Conservation (phyloP, 2,113 vertebrate species). For the Dicentrarchus labrax region DNA sequence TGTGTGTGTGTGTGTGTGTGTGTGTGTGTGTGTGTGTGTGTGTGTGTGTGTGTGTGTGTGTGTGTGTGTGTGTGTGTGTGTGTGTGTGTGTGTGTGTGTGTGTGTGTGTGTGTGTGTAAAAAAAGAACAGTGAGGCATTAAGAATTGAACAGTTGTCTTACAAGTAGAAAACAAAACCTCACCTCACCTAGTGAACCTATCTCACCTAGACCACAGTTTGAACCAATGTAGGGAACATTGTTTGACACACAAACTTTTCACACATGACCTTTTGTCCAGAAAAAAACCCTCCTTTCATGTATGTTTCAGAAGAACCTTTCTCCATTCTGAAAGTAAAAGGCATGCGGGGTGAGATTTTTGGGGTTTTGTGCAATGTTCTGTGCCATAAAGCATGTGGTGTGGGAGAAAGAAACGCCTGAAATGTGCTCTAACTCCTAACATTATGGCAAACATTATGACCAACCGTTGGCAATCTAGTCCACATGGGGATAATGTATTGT, state of each 20-base stretch:
- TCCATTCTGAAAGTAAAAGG: neutral
- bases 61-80: neutral
- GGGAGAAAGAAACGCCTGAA: neutral
- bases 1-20: neutral
- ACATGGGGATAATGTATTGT: neutral
- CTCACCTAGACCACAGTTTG: neutral
- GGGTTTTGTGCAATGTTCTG: neutral
- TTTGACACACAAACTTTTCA: constrained; percentile 6
- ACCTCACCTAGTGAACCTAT: neutral
- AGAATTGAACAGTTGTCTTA: neutral
- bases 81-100: too few species aligned
- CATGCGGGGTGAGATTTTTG: neutral
- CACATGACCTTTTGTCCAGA: constrained; percentile 3
- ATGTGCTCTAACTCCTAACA: neutral
- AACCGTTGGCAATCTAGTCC: neutral
- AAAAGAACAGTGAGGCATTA: constrained; percentile 1
- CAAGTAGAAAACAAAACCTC: neutral
- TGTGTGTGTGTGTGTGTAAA: neutral
- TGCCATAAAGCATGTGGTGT: neutral
- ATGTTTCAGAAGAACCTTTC: neutral
- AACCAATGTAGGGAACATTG: neutral
- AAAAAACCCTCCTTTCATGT: neutral
- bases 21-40: neutral
- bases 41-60: neutral
- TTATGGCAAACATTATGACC: too few species aligned